These are phyloP conservation scores for Lacerta bilineata DNA, from an alignment of 2,797 vertebrate species.

Conservation along the genomic window DNA sequence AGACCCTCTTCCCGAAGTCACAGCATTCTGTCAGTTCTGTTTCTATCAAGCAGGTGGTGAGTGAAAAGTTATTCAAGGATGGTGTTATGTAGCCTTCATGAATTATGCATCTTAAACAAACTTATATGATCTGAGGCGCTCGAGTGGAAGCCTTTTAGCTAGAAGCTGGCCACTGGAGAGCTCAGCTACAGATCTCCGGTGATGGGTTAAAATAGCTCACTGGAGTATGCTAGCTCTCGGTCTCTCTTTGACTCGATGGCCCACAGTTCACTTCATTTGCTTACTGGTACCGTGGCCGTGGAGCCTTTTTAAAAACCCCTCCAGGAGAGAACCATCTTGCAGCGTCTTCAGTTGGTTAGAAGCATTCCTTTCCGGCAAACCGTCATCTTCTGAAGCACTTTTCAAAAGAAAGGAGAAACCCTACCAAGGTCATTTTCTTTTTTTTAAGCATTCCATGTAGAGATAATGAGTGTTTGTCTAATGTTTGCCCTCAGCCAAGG, in stretches of 20 bases:
- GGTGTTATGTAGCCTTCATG: conserved; percentile 84
- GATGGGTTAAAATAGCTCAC: conserved; percentile 66
- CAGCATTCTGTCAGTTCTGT: conserved; percentile 67
- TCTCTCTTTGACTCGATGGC: conserved; percentile 64
- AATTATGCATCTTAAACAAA: conserved; percentile 92
- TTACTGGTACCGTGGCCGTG: conserved; percentile 45
- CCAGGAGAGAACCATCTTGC: conserved; percentile 57
- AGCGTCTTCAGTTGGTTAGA: conserved; percentile 74
- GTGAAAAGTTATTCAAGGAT: conserved; percentile 79
- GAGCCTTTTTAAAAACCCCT: conserved; percentile 64
- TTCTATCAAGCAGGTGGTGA: conserved; percentile 72
- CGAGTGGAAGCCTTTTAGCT: conserved; percentile 82
- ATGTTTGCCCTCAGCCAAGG: conserved; percentile 56
- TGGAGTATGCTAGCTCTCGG: conserved; percentile 43
- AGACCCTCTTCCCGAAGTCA: conserved; percentile 62
- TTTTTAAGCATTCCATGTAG: conserved; percentile 46
- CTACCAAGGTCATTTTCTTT: conserved; percentile 77
- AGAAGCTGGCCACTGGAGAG: conserved; percentile 72
- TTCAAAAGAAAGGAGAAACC: conserved; percentile 69
- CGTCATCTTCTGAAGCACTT: conserved; percentile 63
- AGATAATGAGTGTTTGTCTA: conserved; percentile 60
- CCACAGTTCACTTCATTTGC: conserved; percentile 63
- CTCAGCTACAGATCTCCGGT: conserved; percentile 67
- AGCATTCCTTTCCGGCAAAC: conserved; percentile 70
- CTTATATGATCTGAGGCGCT: conserved; percentile 81